Conservation (phyloP, 1,140 invertebrate genomes). For the Linepithema humile region DNA sequence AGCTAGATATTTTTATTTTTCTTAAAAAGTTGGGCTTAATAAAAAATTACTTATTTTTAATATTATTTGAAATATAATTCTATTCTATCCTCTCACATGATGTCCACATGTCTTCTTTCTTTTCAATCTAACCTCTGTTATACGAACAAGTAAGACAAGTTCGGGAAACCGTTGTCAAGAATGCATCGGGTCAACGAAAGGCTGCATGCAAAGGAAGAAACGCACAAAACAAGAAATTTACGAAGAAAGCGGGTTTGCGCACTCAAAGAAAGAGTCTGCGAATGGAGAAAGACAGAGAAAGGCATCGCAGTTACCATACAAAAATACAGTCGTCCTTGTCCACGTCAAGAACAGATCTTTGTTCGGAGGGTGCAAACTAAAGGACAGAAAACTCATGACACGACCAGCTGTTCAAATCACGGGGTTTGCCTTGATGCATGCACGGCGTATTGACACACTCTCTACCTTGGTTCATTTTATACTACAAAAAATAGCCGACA, state of each 20-base stretch:
- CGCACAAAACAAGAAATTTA: background rate
- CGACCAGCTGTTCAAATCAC: slow-evolving; percentile 74
- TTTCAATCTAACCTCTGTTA: too few species aligned
- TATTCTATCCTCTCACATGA: background rate
- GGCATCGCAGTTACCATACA: background rate
- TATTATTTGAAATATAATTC: background rate
- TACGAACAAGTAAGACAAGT: too few species aligned
- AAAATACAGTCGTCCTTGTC: slow-evolving; percentile 43
- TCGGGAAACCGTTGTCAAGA: background rate
- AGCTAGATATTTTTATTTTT: background rate
- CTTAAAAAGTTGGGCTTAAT: background rate
- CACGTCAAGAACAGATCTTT: slow-evolving; percentile 60
- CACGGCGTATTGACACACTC: slow-evolving; percentile 69
- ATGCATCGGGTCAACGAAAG: background rate
- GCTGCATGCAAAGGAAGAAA: background rate
- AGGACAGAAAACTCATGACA: slow-evolving; percentile 69
- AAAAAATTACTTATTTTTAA: background rate
- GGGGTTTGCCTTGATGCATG: slow-evolving; percentile 52
- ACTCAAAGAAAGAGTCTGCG: background rate
- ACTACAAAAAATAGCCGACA: slow-evolving; percentile 38
- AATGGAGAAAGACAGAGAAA: background rate
- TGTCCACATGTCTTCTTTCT: too few species aligned
- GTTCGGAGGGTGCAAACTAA: slow-evolving; percentile 62
- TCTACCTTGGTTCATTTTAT: slow-evolving; percentile 45
- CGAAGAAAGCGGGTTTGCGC: too few species aligned